Evolutionary conservation across 2,113 vertebrate genomes (phyloP).

Genomic region (Limanda limanda): DNA sequence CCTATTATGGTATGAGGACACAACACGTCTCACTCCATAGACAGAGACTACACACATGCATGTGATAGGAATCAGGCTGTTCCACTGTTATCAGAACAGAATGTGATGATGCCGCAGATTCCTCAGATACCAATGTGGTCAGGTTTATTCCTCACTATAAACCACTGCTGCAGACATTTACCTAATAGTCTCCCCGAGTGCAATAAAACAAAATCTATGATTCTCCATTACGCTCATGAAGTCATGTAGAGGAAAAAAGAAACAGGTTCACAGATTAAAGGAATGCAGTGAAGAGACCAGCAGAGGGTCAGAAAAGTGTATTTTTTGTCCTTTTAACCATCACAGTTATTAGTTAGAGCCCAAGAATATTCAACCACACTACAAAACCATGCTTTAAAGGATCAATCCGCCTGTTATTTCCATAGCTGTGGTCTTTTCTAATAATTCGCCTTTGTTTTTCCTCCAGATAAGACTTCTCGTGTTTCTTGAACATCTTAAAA

Average conservation of each 20-base stretch:
- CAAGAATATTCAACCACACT: not conserved
- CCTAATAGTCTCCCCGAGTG: conserved; percentile 52
- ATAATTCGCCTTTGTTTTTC: not conserved
- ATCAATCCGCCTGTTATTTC: not conserved
- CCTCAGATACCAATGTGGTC: conserved; percentile 72
- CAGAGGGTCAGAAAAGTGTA: conserved; percentile 15
- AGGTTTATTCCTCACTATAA: conserved; percentile 68
- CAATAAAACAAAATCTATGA: conserved; percentile 68
- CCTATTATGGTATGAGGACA: conserved; percentile 81
- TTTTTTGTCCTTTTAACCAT: not conserved
- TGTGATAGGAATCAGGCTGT: conserved; percentile 75
- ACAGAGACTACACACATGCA: conserved; percentile 56
- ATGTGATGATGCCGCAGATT: conserved; percentile 77
- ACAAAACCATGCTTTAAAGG: not conserved
- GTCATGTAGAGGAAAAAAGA: conserved; percentile 68
- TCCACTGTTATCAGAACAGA: conserved; percentile 69
- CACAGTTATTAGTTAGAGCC: conserved; percentile 8
- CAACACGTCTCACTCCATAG: conserved; percentile 59
- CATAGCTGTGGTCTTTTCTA: not conserved
- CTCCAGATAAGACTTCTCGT: not conserved
- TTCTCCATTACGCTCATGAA: conserved; percentile 50
- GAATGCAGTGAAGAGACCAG: conserved; percentile 48
- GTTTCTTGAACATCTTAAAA: not conserved
- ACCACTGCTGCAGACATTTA: conserved; percentile 60
- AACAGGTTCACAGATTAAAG: conserved; percentile 60